These are phyloP conservation scores for Lepidurus packardi DNA, from an alignment of 1,140 invertebrate species.

Conservation along the genomic window DNA sequence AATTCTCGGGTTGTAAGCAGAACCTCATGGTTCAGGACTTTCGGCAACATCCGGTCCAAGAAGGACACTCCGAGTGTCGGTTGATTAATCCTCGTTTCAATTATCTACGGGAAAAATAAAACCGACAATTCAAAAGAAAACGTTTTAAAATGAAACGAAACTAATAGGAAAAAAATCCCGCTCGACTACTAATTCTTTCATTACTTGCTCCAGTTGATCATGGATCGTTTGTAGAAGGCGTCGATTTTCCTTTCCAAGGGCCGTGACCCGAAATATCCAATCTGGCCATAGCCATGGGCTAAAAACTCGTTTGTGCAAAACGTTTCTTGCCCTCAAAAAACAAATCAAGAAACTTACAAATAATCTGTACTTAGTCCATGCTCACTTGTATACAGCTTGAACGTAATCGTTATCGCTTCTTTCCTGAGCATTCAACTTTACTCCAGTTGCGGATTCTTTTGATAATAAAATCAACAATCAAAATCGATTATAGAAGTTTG, in stretches of 20 bases:
- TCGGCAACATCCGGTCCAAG: neutral
- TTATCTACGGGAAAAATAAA: neutral
- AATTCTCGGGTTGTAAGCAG: neutral
- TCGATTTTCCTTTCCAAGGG: neutral
- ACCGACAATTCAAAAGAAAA: neutral
- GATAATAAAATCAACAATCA: neutral
- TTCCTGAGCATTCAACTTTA: neutral
- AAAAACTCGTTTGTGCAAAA: conserved; percentile 6
- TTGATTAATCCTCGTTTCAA: neutral
- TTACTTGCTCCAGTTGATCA: neutral
- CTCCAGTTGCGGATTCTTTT: conserved; percentile 10
- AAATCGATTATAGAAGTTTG: too few relatives aligned
- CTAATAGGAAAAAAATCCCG: too few relatives aligned
- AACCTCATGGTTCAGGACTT: neutral
- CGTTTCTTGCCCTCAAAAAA: neutral
- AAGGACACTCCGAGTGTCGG: neutral
- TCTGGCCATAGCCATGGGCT: conserved; percentile 16
- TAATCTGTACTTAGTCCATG: neutral
- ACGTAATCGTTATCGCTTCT: neutral
- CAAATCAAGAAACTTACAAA: neutral
- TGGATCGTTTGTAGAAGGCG: neutral
- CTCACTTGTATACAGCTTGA: neutral
- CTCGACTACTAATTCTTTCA: neutral
- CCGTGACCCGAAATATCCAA: neutral
- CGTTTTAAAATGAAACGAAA: neutral